Evolutionary conservation across 64 coral and sea anemone genomes (phyloP).

Genomic region (Astreopora myriophthalma): DNA sequence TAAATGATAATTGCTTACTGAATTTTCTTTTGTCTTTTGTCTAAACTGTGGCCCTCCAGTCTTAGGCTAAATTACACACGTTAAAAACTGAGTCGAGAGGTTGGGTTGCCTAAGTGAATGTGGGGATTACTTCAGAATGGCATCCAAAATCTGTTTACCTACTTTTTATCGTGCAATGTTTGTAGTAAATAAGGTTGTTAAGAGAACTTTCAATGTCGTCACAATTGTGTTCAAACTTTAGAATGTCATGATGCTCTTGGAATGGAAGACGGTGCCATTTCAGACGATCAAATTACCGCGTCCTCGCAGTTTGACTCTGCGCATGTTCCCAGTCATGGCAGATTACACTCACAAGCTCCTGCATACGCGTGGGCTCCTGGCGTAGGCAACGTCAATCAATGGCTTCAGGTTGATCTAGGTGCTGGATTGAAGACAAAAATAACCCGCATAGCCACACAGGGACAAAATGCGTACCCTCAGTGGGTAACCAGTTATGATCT

Average conservation of each 20-base stretch:
- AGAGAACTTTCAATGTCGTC: too few relatives aligned
- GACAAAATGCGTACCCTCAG: not conserved
- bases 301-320: not conserved
- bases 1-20: too few relatives aligned
- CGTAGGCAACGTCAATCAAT: not conserved
- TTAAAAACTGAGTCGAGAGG: too few relatives aligned
- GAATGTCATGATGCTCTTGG: conserved; percentile 23
- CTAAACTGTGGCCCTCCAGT: too few relatives aligned
- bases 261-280: conserved; percentile 11
- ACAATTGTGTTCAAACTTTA: not conserved
- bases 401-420: conserved; percentile 1
- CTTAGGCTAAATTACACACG: too few relatives aligned
- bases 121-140: too few relatives aligned
- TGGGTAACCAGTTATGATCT: not conserved
- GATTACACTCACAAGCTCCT: not conserved
- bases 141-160: too few relatives aligned
- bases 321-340: not conserved
- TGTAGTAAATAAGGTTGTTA: too few relatives aligned
- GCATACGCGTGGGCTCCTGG: not conserved
- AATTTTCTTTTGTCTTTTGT: too few relatives aligned
- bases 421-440: not conserved
- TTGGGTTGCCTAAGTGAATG: too few relatives aligned
- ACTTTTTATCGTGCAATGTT: too few relatives aligned
- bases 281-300: not conserved
- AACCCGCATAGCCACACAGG: not conserved